A percentile compares a stretch with the other conserved stretches of the same genome.
Conservation (phyloP, 2,113 vertebrate genomes). For the Gulo gulo region DNA sequence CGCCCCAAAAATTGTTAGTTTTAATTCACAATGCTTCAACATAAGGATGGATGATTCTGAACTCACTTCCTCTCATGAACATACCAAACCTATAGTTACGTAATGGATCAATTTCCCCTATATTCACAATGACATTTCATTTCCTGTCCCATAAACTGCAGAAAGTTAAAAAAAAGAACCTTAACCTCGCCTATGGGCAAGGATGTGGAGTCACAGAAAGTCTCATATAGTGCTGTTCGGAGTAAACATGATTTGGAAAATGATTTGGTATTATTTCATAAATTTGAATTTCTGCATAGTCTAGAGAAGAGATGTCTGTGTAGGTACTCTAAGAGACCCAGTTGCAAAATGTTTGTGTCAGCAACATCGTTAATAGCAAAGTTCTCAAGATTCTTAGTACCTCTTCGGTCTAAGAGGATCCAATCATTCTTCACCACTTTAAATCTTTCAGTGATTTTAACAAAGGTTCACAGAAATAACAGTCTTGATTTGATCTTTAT, state of each 20-base stretch:
- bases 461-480: not conserved
- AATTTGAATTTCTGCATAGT: too few relatives aligned
- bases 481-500: not conserved
- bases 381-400: not conserved
- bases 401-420: not conserved
- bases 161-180: not conserved
- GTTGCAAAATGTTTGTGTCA: not conserved
- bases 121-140: not conserved
- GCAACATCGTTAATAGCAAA: too few relatives aligned
- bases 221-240: not conserved
- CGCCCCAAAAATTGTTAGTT: too few relatives aligned
- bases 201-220: not conserved
- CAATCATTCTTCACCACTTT: not conserved
- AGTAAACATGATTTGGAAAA: too few relatives aligned
- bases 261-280: too few relatives aligned
- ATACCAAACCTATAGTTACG: not conserved
- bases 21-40: not conserved
- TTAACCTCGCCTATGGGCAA: not conserved
- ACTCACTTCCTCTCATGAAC: not conserved
- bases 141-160: not conserved
- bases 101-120: not conserved
- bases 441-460: not conserved
- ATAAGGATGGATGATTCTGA: not conserved
- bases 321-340: not conserved
- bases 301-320: not conserved